Base-by-base conservation (phyloP, 23 tunicate species). In the Halocynthia aurantium region DNA sequence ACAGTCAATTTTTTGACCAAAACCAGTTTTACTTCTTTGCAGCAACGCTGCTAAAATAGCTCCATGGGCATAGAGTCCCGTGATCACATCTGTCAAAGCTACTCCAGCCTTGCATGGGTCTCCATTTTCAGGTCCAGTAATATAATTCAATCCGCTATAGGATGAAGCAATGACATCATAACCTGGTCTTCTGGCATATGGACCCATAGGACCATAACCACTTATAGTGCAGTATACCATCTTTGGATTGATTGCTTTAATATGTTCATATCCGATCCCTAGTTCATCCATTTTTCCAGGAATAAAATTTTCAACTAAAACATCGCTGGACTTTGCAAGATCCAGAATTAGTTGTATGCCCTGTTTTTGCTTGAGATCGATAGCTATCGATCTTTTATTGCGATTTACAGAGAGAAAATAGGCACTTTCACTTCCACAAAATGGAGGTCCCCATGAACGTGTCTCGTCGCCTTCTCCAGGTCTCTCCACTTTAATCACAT, bases 161-260 rank as follows among this genome's bases (percentile, higher is more conserved):
- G 99, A 96, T 6, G 99, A 73, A 10, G 95, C 96, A 63, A 96
- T 96, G 51, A 96, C 99, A 81, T 96, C 99, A 83, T 96, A 96
- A 64, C 99, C 99, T 13, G 86, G 93, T 15, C 99, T 62, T 0
- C 67, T 58, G 15, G 88, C 81, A 60, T 82, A 86, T 44, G 99
- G 99, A 7, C 99, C 93, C 71, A 65, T 78, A 11, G 85, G 78
- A 7, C 99, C 99, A 70, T 65, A 96, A 10, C 99, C 99, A 69
- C 93, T 77, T 20, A 96, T 76, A 21, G 91, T 82, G 58, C 91
- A 92, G 62, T 94, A 94, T 8, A 94, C 82, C 22, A 94, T 57
- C 5, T 80, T 76, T 61, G 72, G 64, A 77, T 94, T 94, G 55
- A 88, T 51, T 53, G 70, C 49, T 57, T 85, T 87, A 55, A 96